Evolutionary conservation across 2,113 vertebrate genomes (phyloP).

Genomic region (Grammomys surdaster): DNA sequence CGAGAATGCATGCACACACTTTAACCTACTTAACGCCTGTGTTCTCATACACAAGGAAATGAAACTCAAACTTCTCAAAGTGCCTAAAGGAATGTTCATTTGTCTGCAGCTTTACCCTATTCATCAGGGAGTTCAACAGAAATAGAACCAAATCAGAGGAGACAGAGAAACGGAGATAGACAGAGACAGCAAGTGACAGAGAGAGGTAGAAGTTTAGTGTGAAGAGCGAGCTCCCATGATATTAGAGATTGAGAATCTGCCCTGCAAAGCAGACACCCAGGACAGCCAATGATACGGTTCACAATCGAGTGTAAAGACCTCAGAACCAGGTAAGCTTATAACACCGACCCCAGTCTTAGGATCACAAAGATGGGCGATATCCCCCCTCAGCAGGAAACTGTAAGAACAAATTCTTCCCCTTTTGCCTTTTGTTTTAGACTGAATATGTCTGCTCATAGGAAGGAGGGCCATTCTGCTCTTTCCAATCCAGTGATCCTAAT

Average conservation of each 20-base stretch:
- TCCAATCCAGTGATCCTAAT: too few relatives aligned
- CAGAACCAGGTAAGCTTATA: neutral
- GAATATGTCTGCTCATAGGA: neutral
- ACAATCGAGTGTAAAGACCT: neutral
- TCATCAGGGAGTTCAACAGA: neutral
- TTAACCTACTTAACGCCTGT: neutral
- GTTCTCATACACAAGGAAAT: neutral
- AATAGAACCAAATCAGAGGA: neutral
- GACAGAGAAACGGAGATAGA: neutral
- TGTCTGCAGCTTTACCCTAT: neutral
- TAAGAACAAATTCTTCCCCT: neutral
- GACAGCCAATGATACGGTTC: neutral
- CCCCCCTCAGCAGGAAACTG: neutral
- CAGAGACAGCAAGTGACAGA: neutral
- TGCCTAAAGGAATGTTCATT: neutral
- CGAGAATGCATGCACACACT: neutral
- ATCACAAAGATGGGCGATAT: neutral
- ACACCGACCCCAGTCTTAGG: neutral
- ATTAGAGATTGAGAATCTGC: neutral
- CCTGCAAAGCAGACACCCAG: neutral
- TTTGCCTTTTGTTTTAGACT: neutral
- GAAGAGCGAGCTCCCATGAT: neutral
- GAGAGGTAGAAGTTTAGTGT: neutral
- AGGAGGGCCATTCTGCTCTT: neutral
- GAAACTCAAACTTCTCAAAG: conserved; percentile 10